phyloP scores from a whole-genome alignment of 2,888 invertebrate species.

The Loripinus fragilis region DNA sequence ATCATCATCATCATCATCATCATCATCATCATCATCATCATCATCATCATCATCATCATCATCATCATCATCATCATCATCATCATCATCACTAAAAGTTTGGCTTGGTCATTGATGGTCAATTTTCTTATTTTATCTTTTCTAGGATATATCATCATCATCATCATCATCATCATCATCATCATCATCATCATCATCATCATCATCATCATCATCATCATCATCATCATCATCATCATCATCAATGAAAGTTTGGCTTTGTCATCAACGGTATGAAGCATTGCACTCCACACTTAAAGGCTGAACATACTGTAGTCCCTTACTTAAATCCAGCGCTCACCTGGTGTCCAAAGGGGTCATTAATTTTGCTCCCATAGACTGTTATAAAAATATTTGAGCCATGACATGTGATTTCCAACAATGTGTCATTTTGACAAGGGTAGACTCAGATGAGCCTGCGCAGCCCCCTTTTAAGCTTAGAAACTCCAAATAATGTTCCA shows the following conservation, averaged over 20 bases:
- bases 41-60: constrained; percentile 8
- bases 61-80: neutral
- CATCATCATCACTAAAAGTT: neutral
- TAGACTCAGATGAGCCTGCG: too few species aligned
- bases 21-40: constrained; percentile 1
- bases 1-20: constrained; percentile 22
- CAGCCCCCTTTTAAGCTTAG: too few species aligned
- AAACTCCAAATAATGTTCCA: too few species aligned
- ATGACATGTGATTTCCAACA: too few species aligned
- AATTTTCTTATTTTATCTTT: neutral
- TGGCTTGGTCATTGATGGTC: neutral
- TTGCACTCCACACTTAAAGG: too few species aligned
- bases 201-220: neutral
- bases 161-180: constrained; percentile 3
- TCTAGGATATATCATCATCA: neutral
- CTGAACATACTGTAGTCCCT: too few species aligned
- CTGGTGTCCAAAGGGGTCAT: too few species aligned
- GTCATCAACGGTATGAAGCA: too few species aligned
- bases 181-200: constrained; percentile 20
- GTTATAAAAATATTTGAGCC: too few species aligned
- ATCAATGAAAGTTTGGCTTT: neutral
- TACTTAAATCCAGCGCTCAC: too few species aligned
- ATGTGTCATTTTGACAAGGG: too few species aligned
- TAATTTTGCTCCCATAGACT: too few species aligned
- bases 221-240: neutral